Percentiles rank a stretch among this genome's conserved stretches.
Evolutionary conservation across 2,888 invertebrate genomes (phyloP).

Genomic region (Eurytoma californica): DNA sequence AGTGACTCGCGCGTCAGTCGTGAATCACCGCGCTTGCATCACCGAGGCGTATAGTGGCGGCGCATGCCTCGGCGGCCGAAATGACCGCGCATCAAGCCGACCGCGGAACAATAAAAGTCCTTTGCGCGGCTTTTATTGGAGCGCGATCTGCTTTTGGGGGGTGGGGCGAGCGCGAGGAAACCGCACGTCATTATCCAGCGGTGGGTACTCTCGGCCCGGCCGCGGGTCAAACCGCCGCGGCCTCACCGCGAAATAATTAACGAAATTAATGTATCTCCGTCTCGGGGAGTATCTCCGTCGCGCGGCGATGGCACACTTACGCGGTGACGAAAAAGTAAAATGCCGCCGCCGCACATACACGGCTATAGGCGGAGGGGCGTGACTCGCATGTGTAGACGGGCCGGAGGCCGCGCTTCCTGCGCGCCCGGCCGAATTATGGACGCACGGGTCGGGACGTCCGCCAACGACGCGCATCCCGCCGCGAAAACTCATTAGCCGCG

Average conservation of each 20-base stretch:
- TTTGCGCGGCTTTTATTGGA: no score
- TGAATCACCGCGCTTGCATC: constrained; percentile 14
- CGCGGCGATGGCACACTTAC: not conserved
- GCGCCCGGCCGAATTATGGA: constrained; percentile 35
- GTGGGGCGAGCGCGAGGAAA: no score
- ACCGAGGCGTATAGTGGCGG: no score
- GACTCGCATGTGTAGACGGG: not conserved
- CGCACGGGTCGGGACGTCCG: not conserved
- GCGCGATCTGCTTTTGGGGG: no score
- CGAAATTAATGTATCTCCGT: constrained; percentile 16
- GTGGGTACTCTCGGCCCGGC: not conserved
- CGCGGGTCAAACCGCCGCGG: not conserved
- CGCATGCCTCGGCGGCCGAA: no score
- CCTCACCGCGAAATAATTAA: constrained; percentile 16
- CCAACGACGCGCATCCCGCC: not conserved
- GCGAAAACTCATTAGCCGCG: constrained; percentile 36
- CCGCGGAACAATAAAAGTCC: no score
- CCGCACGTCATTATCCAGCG: no score
- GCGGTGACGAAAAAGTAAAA: not conserved
- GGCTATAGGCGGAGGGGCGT: no score
- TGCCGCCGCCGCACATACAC: no score
- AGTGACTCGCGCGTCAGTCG: not conserved
- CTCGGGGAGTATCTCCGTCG: not conserved
- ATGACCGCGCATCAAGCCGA: no score
- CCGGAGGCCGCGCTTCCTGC: not conserved